These are phyloP conservation scores for Anguilla megastoma DNA, from an alignment of 2,797 vertebrate species.

Conservation along the genomic window DNA sequence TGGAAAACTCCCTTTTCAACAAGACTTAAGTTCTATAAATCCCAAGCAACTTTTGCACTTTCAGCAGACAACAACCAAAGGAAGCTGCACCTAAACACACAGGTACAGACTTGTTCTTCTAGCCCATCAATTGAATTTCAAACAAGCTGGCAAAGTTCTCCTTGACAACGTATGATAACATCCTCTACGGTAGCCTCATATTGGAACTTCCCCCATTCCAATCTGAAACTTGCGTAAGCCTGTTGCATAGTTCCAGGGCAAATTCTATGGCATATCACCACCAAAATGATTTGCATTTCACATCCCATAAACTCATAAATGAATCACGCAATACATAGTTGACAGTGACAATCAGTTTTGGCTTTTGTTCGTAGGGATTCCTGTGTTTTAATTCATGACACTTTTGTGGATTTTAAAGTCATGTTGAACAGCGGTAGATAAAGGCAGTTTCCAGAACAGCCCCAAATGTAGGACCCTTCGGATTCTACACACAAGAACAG, in stretches of 20 bases:
- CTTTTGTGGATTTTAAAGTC: background rate
- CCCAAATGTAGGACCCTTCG: background rate
- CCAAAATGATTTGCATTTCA: background rate
- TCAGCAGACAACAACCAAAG: conserved; percentile 25
- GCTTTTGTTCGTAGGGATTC: background rate
- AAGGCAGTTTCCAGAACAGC: background rate
- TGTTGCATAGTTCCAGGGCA: conserved; percentile 18
- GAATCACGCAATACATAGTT: background rate
- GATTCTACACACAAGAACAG: background rate
- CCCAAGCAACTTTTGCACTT: conserved; percentile 14
- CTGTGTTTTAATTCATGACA: background rate
- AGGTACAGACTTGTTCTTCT: conserved; percentile 19
- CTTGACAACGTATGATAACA: background rate
- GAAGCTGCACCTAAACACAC: conserved; percentile 17
- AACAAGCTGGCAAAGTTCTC: background rate
- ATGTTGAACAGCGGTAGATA: background rate
- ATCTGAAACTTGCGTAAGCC: conserved; percentile 21
- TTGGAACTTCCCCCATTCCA: conserved; percentile 1
- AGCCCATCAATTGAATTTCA: background rate
- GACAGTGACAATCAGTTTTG: background rate
- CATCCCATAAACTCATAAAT: background rate
- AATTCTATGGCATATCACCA: background rate
- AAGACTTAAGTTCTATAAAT: conserved; percentile 26
- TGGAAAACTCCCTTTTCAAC: conserved; percentile 11
- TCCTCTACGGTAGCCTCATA: background rate